A percentile compares a stretch with the other conserved stretches of the same genome.
These are phyloP conservation scores for Eilema sororculum DNA, from an alignment of 2,888 invertebrate genomes.

Conservation along the genomic window DNA sequence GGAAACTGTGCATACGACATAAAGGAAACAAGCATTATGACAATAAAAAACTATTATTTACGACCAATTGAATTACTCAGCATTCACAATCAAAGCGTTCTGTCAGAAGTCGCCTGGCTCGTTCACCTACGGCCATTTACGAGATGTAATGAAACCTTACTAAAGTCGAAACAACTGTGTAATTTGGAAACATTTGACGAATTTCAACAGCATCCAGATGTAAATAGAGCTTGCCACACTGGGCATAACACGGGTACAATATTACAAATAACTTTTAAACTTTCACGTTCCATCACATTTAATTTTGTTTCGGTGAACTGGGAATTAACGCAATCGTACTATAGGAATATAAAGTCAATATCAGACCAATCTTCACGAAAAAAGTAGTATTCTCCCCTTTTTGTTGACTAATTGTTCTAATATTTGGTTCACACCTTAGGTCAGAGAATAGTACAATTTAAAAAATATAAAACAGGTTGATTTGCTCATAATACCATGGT, in stretches of 20 bases:
- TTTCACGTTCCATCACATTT: constrained; percentile 1
- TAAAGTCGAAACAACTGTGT: constrained; percentile 5
- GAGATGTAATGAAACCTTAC: constrained; percentile 1
- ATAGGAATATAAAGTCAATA: too few relatives aligned
- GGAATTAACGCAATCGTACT: background rate
- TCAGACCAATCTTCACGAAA: too few relatives aligned
- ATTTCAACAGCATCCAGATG: constrained; percentile 27
- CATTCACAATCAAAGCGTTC: background rate
- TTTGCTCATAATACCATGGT: too few relatives aligned
- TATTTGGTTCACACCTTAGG: too few relatives aligned
- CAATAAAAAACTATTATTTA: background rate
- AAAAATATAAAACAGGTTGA: too few relatives aligned
- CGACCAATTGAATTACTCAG: background rate
- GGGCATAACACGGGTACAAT: constrained; percentile 29
- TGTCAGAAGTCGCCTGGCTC: constrained; percentile 17
- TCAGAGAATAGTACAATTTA: too few relatives aligned
- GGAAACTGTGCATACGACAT: too few relatives aligned
- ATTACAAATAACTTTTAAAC: background rate
- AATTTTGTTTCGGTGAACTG: background rate
- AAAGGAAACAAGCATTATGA: background rate
- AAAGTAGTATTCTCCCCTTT: too few relatives aligned
- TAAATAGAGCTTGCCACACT: constrained; percentile 31
- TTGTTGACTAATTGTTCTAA: too few relatives aligned
- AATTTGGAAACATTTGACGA: background rate
- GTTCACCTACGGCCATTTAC: constrained; percentile 32